Evolutionary conservation across 2,797 vertebrate genomes (phyloP), one percentile per base, ranked within the genome.

Genomic region (Lepus townsendii): DNA sequence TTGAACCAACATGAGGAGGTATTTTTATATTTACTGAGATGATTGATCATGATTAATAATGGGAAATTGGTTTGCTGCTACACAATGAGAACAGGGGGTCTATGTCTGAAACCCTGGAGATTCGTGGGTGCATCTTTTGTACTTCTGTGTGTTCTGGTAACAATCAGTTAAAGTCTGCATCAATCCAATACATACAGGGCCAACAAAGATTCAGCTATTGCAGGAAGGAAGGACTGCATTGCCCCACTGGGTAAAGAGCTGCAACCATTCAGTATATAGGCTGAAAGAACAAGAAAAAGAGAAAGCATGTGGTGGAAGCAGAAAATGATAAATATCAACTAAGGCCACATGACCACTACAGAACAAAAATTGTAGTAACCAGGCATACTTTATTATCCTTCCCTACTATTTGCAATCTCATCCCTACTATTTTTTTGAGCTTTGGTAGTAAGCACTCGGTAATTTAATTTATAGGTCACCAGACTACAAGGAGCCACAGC

Each of bases 401-500:
- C 2, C 57, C 35, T 65, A 72, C 14, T 60, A 90, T 57, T 57
- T 57, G 62, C 20, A 85, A 24, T 77, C 19, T 90, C 63, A 14
- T 75, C n/a, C 24, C 5, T 80, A n/a, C 27, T 80, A 38, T 84
- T 84, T 92, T 66, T 17, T 85, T 8, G 14, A 82, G 27, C 87
- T 13, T 77, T 82, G 47, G n/a, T 92, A 95, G 35, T 63, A 76
- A 84, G 68, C 5, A 77, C 60, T 73, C 80, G 12, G 16, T 84
- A 91, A 73, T 88, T 93, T 87, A 89, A 77, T 80, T 65, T 88
- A 57, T 57, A 62, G 54, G 7, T 72, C 90, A 95, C 75, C 27
- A 73, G 87, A 82, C 73, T 62, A 63, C 20, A 84, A 66, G 54
- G 62, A 93, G 6, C 26, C 57, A 88, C 69, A 85, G 80, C 32